Evolutionary conservation across 2,797 vertebrate species (phyloP).

Genomic region (Ceyx erithaca): DNA sequence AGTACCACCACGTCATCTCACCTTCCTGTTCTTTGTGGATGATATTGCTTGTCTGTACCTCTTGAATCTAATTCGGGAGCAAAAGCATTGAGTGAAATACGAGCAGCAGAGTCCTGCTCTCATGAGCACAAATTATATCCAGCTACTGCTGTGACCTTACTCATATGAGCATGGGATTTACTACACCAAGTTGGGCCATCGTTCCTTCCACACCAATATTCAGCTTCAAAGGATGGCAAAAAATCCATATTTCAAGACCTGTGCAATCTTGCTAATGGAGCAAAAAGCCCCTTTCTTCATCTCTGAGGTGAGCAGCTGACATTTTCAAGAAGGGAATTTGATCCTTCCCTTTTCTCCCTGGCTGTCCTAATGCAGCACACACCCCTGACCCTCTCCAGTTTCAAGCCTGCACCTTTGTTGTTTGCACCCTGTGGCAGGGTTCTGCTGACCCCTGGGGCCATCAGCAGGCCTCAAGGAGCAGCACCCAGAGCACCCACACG

Average conservation of each 20-base stretch:
- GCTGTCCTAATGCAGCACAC: not conserved
- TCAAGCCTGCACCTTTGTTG: not conserved
- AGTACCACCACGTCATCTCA: not conserved
- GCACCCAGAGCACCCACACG: not conserved
- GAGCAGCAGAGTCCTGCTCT: not conserved
- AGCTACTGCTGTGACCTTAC: slow-evolving; percentile 4
- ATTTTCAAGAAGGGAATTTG: not conserved
- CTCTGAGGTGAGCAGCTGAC: not conserved
- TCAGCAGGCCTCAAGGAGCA: not conserved
- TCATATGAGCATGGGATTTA: not conserved
- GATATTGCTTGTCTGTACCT: not conserved
- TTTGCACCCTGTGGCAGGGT: not conserved
- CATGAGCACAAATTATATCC: slow-evolving; percentile 46
- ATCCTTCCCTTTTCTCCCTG: not conserved
- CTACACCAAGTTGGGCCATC: not conserved
- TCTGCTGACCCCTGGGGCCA: not conserved
- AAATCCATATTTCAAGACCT: not conserved
- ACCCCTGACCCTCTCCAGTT: not conserved
- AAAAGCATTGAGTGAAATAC: slow-evolving; percentile 3
- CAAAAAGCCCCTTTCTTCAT: not conserved
- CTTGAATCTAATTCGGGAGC: not conserved
- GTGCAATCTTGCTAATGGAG: not conserved
- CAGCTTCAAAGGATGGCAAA: not conserved
- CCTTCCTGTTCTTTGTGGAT: not conserved
- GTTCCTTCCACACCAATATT: slow-evolving; percentile 4